Evolutionary conservation across 1,140 invertebrate genomes (phyloP), one percentile per base, ranked within the genome.

Genomic region (Hyphantria cunea): DNA sequence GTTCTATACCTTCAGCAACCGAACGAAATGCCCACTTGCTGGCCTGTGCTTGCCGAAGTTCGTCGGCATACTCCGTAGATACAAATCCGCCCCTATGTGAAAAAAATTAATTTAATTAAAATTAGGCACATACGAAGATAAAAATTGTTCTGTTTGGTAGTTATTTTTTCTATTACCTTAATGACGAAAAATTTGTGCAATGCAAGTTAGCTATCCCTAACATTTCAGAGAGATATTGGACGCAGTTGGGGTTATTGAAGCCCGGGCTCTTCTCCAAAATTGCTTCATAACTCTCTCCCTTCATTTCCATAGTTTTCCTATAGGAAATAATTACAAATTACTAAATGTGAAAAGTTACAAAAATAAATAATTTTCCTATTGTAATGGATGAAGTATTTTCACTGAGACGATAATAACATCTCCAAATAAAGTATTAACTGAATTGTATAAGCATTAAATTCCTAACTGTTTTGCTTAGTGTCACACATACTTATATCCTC

Each of bases 21-120:
- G 95, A 97, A 76, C 96, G 94, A 85, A 97, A 96, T 12, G 97
- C 97, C 97, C 97, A 98, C 82, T 97, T 97, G 75, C 95, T 96
- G 15, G 97, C 96, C 91, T 99, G 98, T 33, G 94, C 93, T 89
- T 97, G 96, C 45, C 97, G 93, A 64, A 99, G 91, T 84, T 96
- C 95, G 72, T 93, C 93, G 47, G 96, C 96, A 91, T 95, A 97
- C 80, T 98, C 97, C 66, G 94, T 92, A 55, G 95, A 93, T 33
- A 95, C 93, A 82, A 97, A 97, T 78, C 94, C 92, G 52, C 94
- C 93, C 82, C 96, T 97, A 64, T 56, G 63, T 54, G 41, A n/a
- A 51, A 32, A 41, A 55, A 48, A 64, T n/a, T 66, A 12, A 1
- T 12, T n/a, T 13, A 5, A 5, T 10, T 58, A 58, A 9, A 49